Percentiles rank a stretch among this genome's conserved stretches.
These are phyloP conservation scores for Sarotherodon lohbergeri DNA, from an alignment of 2,113 vertebrate species.

Conservation along the genomic window DNA sequence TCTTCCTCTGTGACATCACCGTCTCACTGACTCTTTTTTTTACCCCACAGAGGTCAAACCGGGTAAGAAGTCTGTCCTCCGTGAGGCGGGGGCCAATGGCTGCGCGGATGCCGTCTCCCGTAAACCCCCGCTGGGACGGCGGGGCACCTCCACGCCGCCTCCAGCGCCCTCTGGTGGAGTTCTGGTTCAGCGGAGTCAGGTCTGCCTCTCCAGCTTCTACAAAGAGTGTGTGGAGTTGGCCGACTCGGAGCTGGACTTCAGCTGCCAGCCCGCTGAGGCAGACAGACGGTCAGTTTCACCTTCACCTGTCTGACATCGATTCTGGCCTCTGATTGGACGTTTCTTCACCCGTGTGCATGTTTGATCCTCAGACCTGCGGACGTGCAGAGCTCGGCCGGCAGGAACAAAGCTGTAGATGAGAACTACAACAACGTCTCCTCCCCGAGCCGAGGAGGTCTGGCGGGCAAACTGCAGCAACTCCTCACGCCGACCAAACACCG, in stretches of 20 bases:
- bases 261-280: constrained; percentile 24
- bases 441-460: constrained; percentile 74
- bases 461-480: constrained; percentile 84
- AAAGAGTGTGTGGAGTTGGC: constrained; percentile 55
- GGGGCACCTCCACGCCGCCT: constrained; percentile 12
- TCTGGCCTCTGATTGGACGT: neutral
- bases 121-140: constrained; percentile 59
- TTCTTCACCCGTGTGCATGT: neutral
- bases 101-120: neutral
- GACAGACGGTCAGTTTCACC: constrained; percentile 53
- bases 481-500: constrained; percentile 79
- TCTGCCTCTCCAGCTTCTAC: constrained; percentile 76
- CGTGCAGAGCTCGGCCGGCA: constrained; percentile 2
- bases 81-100: neutral
- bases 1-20: neutral
- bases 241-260: constrained; percentile 31
- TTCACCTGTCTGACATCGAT: too few relatives aligned
- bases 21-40: neutral
- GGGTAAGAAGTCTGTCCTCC: neutral
- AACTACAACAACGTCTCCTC: constrained; percentile 68
- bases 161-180: constrained; percentile 7
- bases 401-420: constrained; percentile 58
- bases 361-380: constrained; percentile 15
- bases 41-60: constrained; percentile 31
- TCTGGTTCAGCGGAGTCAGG: constrained; percentile 61